phyloP scores from a whole-genome alignment of 2,113 vertebrate species.

The Plecturocebus donacophilus region DNA sequence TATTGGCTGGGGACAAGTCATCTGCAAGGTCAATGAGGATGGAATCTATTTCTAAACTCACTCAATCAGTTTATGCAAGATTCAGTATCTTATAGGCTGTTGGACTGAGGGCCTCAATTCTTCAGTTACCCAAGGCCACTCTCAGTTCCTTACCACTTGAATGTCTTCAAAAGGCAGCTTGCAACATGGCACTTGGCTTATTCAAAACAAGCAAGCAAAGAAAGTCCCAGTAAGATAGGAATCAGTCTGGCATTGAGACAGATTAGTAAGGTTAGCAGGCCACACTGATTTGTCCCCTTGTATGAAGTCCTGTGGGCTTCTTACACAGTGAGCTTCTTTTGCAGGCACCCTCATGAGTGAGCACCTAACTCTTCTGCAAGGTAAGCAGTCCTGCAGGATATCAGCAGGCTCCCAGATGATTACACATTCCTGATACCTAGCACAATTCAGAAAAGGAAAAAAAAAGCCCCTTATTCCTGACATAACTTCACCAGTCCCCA shows the following conservation, averaged over 20 bases:
- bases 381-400: too few relatives aligned
- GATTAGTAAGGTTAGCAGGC: too few relatives aligned
- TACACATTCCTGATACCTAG: too few relatives aligned
- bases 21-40: neutral
- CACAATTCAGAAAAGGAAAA: too few relatives aligned
- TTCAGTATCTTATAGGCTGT: neutral
- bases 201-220: neutral
- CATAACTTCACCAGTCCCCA: too few relatives aligned
- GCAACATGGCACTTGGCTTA: neutral
- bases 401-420: too few relatives aligned
- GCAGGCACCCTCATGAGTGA: too few relatives aligned
- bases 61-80: neutral
- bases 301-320: too few relatives aligned
- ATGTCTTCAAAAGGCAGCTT: neutral
- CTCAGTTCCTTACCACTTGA: neutral
- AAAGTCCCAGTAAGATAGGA: neutral
- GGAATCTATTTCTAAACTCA: neutral
- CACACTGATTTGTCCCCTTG: too few relatives aligned
- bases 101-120: neutral
- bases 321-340: too few relatives aligned
- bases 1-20: neutral
- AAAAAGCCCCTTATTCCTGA: too few relatives aligned
- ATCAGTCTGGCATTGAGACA: neutral
- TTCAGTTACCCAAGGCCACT: neutral
- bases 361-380: too few relatives aligned